Percentiles rank a stretch among this genome's conserved stretches.
phyloP scores from a whole-genome alignment of 2,888 invertebrate genomes.

The Drosophila mercatorum region DNA sequence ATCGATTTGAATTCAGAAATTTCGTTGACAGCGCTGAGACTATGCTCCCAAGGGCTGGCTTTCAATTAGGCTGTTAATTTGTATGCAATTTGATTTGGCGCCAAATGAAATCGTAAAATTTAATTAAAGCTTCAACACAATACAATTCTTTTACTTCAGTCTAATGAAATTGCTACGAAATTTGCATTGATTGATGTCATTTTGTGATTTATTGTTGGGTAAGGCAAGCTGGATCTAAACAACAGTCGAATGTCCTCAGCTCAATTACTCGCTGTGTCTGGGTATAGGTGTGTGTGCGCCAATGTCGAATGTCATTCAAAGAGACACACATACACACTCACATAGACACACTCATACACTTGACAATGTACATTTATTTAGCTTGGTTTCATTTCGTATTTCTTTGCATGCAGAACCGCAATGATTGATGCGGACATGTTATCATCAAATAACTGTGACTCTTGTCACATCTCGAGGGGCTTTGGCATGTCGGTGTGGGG shows the following conservation, averaged over 20 bases:
- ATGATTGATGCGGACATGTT: slow-evolving; percentile 76
- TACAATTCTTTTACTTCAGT: slow-evolving; percentile 15
- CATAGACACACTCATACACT: slow-evolving; percentile 17
- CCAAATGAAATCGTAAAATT: slow-evolving; percentile 36
- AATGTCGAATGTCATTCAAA: slow-evolving; percentile 52
- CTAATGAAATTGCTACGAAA: slow-evolving; percentile 51
- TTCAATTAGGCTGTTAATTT: slow-evolving; percentile 39
- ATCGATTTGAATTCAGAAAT: neutral
- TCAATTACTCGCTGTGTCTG: slow-evolving; percentile 55
- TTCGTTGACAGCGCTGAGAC: slow-evolving; percentile 5
- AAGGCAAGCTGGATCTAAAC: slow-evolving; percentile 51
- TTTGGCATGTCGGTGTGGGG: neutral
- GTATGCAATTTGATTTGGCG: slow-evolving; percentile 27
- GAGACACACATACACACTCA: slow-evolving; percentile 12
- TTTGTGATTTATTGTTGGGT: slow-evolving; percentile 71
- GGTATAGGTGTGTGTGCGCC: slow-evolving; percentile 15
- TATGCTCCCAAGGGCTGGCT: slow-evolving; percentile 1
- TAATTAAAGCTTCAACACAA: slow-evolving; percentile 39
- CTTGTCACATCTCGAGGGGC: slow-evolving; percentile 30
- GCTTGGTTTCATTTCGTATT: slow-evolving; percentile 62
- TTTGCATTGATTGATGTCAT: slow-evolving; percentile 76
- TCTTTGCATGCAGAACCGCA: slow-evolving; percentile 67
- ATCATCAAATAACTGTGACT: slow-evolving; percentile 75
- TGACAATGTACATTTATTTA: slow-evolving; percentile 69
- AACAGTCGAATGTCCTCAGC: slow-evolving; percentile 34